Base-by-base conservation (phyloP, 2,888 invertebrate genomes). In the Leucoma salicis region DNA sequence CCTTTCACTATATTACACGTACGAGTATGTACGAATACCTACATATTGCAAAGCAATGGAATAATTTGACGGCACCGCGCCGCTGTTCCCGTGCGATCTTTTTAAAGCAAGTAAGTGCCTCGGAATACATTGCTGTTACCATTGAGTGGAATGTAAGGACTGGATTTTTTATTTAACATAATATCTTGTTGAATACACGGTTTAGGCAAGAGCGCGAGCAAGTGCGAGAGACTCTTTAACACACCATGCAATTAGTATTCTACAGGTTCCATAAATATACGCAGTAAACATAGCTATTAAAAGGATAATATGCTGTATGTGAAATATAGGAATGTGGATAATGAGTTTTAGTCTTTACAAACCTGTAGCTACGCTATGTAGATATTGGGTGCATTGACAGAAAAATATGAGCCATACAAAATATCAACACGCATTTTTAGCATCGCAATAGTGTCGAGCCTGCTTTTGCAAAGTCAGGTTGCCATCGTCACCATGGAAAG, bases 271-370 rank as follows among this genome's bases (percentile, higher is more conserved):
- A 34, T 38, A 42, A 41, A 48, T 31, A 29, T 46, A 43, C 43
- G 34, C 35, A 31, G 35, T 47, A 47, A 55, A 52, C 42, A 51
- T 35, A 15, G 15, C 31, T 37, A 54, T 49, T 42, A 46, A 42
- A 42, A 39, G 29, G 33, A 33, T 31, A 45, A 35, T 43, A 39
- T 42, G 34, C 40, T 31, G 44, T 45, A 42, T 42, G 24, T 37
- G 14, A 18, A 42, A 44, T 45, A 37, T 31, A 28, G 15, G 39
- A 46, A 60, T 57, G 39, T 42, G 12, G 31, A 40, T 35, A 48
- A 31, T 40, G 39, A 38, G 25, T 8, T 35, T 13, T 35, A 31
- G 13, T 37, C 25, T 13, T 18, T 8, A 16, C n/a, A 14, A 37
- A 35, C 37, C 48, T n/a, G 24, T 12, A 29, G 15, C 5, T 29